Evolutionary conservation across 1,140 invertebrate species (phyloP), one percentile per base, ranked within the genome.

Genomic region (Saxidomus purpurata): DNA sequence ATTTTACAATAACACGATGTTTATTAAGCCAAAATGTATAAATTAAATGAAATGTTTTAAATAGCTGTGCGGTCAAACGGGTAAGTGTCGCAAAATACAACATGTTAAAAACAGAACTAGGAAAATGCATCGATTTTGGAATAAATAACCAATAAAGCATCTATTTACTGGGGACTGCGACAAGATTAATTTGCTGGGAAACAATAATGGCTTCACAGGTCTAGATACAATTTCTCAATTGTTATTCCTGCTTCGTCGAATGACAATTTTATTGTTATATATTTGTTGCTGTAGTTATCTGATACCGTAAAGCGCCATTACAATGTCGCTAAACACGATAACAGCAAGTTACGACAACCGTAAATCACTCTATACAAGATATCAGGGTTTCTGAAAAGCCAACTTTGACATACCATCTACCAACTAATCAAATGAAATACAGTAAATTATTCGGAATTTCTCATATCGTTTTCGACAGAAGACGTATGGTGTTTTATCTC

Each of bases 251-350:
- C 81, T 84, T 89, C 87, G 47, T 76, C 67, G 69, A 77, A 89
- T 89, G 81, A 84, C 81, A 84, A 89, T 83, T 89, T 89, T 79
- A 83, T 84, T 89, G 79, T 89, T 83, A 89, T 89, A 89, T 89
- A 89, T 89, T 89, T 89, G 87, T 83, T 89, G 87, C 81, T 74
- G 87, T 43, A 47, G 87, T 84, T 84, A 89, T 84, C 61, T 36
- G 80, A 89, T 89, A 89, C 47, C 80, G 86, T 88, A 88, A 88
- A 88, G 77, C 86, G 86, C 76, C 86, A 88, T 88, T 88, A 88
- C 76, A 79, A 88, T 88, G 86, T 88, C 86, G 86, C 86, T 88
- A 88, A 88, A 88, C 86, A 88, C 86, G 86, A 88, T 88, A 88
- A 88, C 86, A 40, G 59, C 86, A 61, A 88, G 76, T 88, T 88